These are phyloP conservation scores for Tipula unca DNA, from an alignment of 2,888 invertebrate genomes.

Conservation along the genomic window DNA sequence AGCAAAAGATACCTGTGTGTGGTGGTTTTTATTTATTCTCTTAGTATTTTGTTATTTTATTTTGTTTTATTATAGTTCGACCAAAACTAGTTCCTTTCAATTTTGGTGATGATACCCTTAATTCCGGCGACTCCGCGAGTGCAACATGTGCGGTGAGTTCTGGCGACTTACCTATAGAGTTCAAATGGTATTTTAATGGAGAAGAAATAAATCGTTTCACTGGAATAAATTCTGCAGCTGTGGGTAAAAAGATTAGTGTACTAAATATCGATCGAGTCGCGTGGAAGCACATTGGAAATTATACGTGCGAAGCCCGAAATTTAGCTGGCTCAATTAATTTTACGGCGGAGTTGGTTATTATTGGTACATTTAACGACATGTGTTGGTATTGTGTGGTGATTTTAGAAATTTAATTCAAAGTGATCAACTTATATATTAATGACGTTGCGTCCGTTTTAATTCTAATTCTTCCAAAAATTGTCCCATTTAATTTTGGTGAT, in stretches of 20 bases:
- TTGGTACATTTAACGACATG: conserved; percentile 39
- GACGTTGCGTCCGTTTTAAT: conserved; percentile 25
- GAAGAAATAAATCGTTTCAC: conserved; percentile 41
- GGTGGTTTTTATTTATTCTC: conserved; percentile 32
- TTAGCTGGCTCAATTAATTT: conserved; percentile 51
- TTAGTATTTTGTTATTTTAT: conserved; percentile 34
- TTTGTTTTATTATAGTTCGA: conserved; percentile 47
- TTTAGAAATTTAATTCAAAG: background rate
- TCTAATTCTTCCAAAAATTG: conserved; percentile 65
- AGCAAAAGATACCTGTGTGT: too few relatives aligned
- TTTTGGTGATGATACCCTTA: conserved; percentile 58
- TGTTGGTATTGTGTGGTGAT: conserved; percentile 24
- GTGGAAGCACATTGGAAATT: conserved; percentile 60
- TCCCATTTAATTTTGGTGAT: conserved; percentile 67
- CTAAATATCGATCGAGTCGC: conserved; percentile 61
- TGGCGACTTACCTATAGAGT: conserved; percentile 57
- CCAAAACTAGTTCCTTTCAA: conserved; percentile 64
- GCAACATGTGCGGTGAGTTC: conserved; percentile 51
- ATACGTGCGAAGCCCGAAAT: conserved; percentile 62
- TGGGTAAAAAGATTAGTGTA: conserved; percentile 54
- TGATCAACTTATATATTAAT: too few relatives aligned
- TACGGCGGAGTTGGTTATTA: conserved; percentile 52
- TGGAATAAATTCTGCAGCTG: conserved; percentile 44
- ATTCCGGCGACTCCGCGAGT: conserved; percentile 54
- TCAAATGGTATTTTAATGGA: conserved; percentile 57